Evolutionary conservation across 2,797 vertebrate species (phyloP), one percentile per base, ranked within the genome.

Genomic region (Crypturellus tataupa): DNA sequence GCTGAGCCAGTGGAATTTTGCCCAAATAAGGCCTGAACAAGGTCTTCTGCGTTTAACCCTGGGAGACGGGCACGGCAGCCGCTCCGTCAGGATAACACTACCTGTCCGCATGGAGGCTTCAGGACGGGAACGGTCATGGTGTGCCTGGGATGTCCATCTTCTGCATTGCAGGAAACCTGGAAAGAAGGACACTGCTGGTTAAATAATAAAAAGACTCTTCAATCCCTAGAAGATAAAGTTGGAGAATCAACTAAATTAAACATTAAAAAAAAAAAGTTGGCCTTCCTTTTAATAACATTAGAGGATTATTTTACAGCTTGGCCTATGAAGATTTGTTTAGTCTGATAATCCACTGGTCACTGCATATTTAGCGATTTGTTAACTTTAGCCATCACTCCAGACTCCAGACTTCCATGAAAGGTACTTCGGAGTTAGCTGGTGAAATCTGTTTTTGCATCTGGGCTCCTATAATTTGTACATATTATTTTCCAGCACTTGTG

Each of bases 1-100:
- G 63, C 76, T 86, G 62, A 80, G 82, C 12, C 78, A 69, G 89
- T 59, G 59, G 82, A 93, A 76, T 92, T 89, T 79, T 93, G 77
- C 67, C 82, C 0, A 2, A 81, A 44, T 39, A 85, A 76, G 33
- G 33, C 68, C 27, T 72, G 42, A 80, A 63, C 68, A 71, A 59
- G 21, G n/a, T 68, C 60, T 94, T 71, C 49, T 80, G 25, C 70
- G 65, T 20, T 79, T 83, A 84, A 83, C 13, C 42, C 72, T 55
- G 39, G 64, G 25, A 71, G 37, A 15, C n/a, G 65, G 76, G n/a
- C 17, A 33, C 4, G 4, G 40, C 75, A 65, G 13, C 40, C 18
- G 65, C 3, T 0, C 24, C 47, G 12, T 51, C 17, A 16, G 55
- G 25, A 29, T 60, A 80, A 24, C 12, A 1, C 29, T 59, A 4